Conservation (phyloP, 92 coral and sea anemone species). For the Porites divaricata region DNA sequence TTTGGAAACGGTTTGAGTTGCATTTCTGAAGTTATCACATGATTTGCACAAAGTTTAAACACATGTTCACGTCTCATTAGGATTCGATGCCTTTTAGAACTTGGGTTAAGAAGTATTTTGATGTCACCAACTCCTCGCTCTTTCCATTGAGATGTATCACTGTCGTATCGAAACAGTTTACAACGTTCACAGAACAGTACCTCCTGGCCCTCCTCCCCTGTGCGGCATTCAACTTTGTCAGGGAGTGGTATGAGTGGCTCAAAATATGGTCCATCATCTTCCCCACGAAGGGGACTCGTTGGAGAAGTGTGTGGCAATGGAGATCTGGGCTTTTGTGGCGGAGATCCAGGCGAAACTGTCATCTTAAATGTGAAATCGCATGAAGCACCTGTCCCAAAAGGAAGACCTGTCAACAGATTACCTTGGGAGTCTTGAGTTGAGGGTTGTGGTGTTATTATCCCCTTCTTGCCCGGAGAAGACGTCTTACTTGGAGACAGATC, state of each 20-base stretch:
- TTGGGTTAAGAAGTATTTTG: slow-evolving; percentile 72
- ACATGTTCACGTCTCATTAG: slow-evolving; percentile 96
- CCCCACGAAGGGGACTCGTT: slow-evolving; percentile 66
- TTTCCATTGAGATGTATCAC: slow-evolving; percentile 87
- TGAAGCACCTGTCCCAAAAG: slow-evolving; percentile 68
- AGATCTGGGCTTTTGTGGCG: slow-evolving; percentile 17
- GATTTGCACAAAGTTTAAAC: slow-evolving; percentile 94
- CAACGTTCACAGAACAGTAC: slow-evolving; percentile 86
- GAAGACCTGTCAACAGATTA: slow-evolving; percentile 38
- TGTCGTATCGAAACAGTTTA: slow-evolving; percentile 83
- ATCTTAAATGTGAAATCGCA: slow-evolving; percentile 72
- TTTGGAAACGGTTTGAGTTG: slow-evolving; percentile 77
- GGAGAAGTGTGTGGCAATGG: slow-evolving; percentile 61
- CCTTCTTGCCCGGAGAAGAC: slow-evolving; percentile 59
- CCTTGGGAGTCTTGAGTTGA: slow-evolving; percentile 6
- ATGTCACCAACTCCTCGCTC: slow-evolving; percentile 96
- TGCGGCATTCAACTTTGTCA: slow-evolving; percentile 70
- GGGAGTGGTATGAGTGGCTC: slow-evolving; percentile 96
- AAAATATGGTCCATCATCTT: slow-evolving; percentile 88
- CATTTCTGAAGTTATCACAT: slow-evolving; percentile 84
- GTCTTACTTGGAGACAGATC: slow-evolving; percentile 59
- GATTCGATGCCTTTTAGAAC: slow-evolving; percentile 71
- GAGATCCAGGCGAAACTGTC: slow-evolving; percentile 51
- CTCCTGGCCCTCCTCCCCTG: slow-evolving; percentile 92
- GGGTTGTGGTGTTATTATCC: slow-evolving; percentile 13